These are phyloP conservation scores for Ennomos fuscantarius DNA, from an alignment of 2,888 invertebrate genomes.

Conservation along the genomic window DNA sequence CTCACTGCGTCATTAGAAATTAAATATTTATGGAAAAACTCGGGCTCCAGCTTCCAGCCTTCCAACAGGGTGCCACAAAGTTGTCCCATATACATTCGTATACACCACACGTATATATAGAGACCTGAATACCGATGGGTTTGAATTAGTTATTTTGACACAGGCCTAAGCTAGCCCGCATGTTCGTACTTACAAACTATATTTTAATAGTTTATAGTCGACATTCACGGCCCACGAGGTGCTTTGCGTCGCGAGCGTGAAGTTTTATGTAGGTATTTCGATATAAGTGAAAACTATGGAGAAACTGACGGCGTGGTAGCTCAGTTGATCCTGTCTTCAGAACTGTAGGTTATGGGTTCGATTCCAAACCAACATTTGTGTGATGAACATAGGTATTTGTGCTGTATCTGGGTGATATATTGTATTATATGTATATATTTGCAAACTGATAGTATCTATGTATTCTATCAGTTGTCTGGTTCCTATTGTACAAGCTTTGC, in stretches of 20 bases:
- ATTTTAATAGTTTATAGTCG: conserved; percentile 61
- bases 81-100: conserved; percentile 58
- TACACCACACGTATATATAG: conserved; percentile 48
- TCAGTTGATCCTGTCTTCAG: too few species aligned
- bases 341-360: too few species aligned
- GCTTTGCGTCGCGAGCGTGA: conserved; percentile 11
- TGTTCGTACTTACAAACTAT: conserved; percentile 42
- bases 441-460: too few species aligned
- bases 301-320: too few species aligned
- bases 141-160: conserved; percentile 66
- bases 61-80: conserved; percentile 49
- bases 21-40: conserved; percentile 53
- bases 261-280: conserved; percentile 34
- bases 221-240: conserved; percentile 39
- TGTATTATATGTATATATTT: too few species aligned
- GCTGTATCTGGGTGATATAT: too few species aligned
- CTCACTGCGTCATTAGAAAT: conserved; percentile 40
- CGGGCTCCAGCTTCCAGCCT: conserved; percentile 7
- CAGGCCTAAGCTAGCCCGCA: conserved; percentile 49
- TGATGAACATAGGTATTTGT: too few species aligned
- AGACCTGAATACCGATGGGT: conserved; percentile 52
- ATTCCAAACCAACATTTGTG: too few species aligned
- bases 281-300: conserved; percentile 25
- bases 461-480: too few species aligned
- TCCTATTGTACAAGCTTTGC: too few species aligned